Evolutionary conservation across 2,888 invertebrate genomes (phyloP), one percentile per base, ranked within the genome.

Genomic region (Hermaeophaga mercurialis): DNA sequence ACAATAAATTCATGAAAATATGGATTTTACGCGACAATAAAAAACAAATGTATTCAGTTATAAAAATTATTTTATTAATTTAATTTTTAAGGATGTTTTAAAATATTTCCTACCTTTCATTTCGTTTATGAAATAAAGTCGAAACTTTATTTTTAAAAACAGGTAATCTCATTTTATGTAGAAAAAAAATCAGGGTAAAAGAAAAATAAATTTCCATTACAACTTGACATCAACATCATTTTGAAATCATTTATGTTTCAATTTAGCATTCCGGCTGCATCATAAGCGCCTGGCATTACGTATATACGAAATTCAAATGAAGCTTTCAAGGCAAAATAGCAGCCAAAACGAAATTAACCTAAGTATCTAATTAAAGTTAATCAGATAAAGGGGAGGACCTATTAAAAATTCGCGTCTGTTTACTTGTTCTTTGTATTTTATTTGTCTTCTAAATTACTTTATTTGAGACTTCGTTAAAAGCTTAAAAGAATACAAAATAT

Each of bases 321-420:
- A 33, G 43, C 33, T 50, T 33, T 22, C 50, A 50, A 5, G 12
- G 22, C 24, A 50, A 50, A 50, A 41, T 33, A 43, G 33, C 14
- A 41, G n/a, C 28, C 24, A 43, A 50, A 50, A 43, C 26, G 14
- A 50, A 50, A 50, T 50, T 43, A 50, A 50, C 33, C 19, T 41
- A 22, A 41, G 43, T 50, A 50, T 43, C 43, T 43, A 43, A 50
- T 43, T 50, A 50, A 22, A 12, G 18, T 43, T 41, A 43, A 50
- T 43, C 41, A 43, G 31, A 50, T 50, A 50, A 33, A 11, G 24
- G 14, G 41, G 24, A 43, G 19, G 31, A 43, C 33, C 41, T 43
- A 50, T 50, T 50, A 50, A 43, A 34, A 43, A 50, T 50, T 50
- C 33, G 31, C 50, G 43, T 41, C 31, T 43, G 50, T 41, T 50